Evolutionary conservation across 2,888 invertebrate genomes (phyloP).

Genomic region (Scotopteryx bipunctaria): DNA sequence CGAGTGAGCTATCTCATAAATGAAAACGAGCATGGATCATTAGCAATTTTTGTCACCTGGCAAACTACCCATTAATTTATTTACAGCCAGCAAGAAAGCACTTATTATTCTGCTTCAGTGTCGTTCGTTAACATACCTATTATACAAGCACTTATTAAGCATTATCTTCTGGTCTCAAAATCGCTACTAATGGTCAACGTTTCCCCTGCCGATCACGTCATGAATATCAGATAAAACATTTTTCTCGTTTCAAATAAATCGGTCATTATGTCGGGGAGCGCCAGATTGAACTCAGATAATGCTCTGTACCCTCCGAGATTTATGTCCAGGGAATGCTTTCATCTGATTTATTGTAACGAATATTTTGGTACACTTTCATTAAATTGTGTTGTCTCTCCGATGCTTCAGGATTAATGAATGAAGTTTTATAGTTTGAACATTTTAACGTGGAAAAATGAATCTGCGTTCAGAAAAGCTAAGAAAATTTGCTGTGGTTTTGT

Average conservation of each 20-base stretch:
- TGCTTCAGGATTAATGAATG: conserved; percentile 26
- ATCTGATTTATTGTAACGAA: conserved; percentile 44
- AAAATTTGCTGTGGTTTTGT: conserved; percentile 5
- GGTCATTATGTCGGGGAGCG: conserved; percentile 59
- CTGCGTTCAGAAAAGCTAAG: conserved; percentile 1
- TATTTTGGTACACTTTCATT: conserved; percentile 31
- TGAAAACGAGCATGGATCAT: conserved; percentile 9
- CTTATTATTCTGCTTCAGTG: conserved; percentile 5
- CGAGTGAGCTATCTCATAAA: conserved; percentile 1
- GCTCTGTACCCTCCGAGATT: conserved; percentile 49
- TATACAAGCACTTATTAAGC: no score
- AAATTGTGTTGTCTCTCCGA: conserved; percentile 25
- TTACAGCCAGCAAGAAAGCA: background rate
- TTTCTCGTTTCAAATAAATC: conserved; percentile 66
- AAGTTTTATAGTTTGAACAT: conserved; percentile 23
- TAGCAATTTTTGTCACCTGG: conserved; percentile 14
- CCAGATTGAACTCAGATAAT: conserved; percentile 55
- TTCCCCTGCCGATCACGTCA: conserved; percentile 33
- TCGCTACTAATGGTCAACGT: conserved; percentile 34
- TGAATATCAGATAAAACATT: conserved; percentile 57
- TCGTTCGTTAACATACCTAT: no score
- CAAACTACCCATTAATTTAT: no score
- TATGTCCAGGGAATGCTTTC: conserved; percentile 47
- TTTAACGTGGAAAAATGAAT: conserved; percentile 9
- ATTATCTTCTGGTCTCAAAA: conserved; percentile 16